Percentiles rank a stretch among this genome's conserved stretches.
phyloP scores from a whole-genome alignment of 53 echinoderm and acorn worm genomes.

The Mesocentrotus franciscanus region DNA sequence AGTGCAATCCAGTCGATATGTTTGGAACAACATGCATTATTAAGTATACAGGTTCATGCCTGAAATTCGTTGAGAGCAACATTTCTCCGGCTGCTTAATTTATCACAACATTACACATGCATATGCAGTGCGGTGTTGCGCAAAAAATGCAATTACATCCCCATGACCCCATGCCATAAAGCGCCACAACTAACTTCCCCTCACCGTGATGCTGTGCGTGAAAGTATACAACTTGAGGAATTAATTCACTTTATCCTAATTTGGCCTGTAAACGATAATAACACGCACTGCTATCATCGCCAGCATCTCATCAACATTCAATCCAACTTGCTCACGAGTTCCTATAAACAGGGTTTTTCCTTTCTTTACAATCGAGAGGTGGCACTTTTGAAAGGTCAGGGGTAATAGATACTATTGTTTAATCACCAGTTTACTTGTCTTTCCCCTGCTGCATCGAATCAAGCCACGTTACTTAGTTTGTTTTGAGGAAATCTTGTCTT shows the following conservation, averaged over 20 bases:
- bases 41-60: not conserved
- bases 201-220: not conserved
- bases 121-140: not conserved
- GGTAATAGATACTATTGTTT: not conserved
- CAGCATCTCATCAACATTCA: not conserved
- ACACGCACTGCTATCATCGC: not conserved
- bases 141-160: not conserved
- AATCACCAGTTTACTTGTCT: not conserved
- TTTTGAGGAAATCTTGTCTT: not conserved
- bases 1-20: no score
- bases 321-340: not conserved
- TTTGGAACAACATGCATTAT: not conserved
- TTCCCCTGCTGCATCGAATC: not conserved
- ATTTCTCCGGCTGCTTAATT: not conserved
- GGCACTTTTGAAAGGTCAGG: not conserved
- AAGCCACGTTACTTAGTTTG: not conserved
- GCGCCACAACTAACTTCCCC: not conserved
- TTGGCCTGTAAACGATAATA: constrained; percentile 33
- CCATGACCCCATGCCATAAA: not conserved
- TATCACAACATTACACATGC: not conserved
- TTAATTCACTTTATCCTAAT: constrained; percentile 31
- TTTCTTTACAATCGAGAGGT: not conserved
- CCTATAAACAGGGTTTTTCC: not conserved
- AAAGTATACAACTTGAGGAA: not conserved
- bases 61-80: not conserved